A percentile compares a stretch with the other conserved stretches of the same genome.
Evolutionary conservation across 2,113 vertebrate species (phyloP).

Genomic region (Nycticebus coucang): DNA sequence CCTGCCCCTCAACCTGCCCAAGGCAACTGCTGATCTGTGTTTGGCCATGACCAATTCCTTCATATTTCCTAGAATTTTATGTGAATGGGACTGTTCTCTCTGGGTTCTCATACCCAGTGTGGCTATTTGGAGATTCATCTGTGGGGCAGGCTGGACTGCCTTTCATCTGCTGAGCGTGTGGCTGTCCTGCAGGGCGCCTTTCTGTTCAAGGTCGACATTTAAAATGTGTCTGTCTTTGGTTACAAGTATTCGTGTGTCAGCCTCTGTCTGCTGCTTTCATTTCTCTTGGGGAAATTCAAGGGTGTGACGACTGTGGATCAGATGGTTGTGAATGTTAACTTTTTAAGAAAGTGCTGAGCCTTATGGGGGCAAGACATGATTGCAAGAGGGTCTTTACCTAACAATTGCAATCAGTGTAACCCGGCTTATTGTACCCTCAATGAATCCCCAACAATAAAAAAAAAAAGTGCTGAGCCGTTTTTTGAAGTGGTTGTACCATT

Average conservation of each 20-base stretch:
- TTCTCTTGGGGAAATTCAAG: neutral
- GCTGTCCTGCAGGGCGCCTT: accelerated
- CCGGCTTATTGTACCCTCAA: no score
- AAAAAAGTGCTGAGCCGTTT: neutral
- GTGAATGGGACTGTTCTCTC: neutral
- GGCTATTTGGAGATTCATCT: neutral
- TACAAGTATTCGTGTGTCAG: no score
- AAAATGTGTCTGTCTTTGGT: neutral
- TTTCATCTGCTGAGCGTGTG: accelerated
- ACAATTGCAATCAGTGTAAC: no score
- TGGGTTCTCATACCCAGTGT: accelerated
- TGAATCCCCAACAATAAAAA: no score
- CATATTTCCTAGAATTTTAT: neutral
- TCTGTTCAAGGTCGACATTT: neutral
- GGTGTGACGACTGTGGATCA: neutral
- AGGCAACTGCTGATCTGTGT: neutral
- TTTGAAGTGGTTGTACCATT: neutral
- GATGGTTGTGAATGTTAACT: neutral
- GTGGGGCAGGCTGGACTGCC: accelerated
- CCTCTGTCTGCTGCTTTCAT: neutral
- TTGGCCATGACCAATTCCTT: neutral
- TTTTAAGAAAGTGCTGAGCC: neutral
- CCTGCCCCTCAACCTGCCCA: neutral
- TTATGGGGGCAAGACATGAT: no score
- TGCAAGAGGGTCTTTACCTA: no score